Percentiles rank a stretch among this genome's conserved stretches.
Evolutionary conservation across 2,113 vertebrate species (phyloP).

Genomic region (Ailuropoda melanoleuca): DNA sequence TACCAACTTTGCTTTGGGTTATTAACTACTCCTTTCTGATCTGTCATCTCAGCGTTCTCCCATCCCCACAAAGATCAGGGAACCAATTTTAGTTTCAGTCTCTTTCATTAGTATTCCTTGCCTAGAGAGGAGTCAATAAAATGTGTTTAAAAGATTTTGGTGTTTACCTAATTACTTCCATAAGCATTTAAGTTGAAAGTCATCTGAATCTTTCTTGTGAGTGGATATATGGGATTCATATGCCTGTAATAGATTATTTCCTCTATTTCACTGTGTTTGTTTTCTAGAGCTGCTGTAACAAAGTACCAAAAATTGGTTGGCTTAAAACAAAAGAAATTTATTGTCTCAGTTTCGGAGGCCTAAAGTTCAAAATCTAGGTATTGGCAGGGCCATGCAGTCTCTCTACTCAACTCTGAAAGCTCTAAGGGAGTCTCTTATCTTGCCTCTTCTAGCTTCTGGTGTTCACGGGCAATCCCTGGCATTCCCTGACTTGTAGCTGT

Average conservation of each 20-base stretch:
- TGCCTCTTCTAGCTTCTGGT: neutral
- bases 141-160: conserved; percentile 14
- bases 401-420: neutral
- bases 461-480: neutral
- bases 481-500: neutral
- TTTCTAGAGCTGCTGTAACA: neutral
- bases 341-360: neutral
- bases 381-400: neutral
- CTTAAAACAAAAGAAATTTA: neutral
- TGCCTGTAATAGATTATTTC: neutral
- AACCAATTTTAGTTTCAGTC: neutral
- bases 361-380: neutral
- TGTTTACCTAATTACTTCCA: neutral
- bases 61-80: neutral
- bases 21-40: neutral
- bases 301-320: neutral
- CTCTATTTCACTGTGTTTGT: neutral
- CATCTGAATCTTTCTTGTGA: neutral
- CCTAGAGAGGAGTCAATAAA: neutral
- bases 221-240: neutral
- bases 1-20: neutral
- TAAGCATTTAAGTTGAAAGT: neutral
- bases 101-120: neutral
- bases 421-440: neutral
- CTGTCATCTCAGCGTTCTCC: neutral